These are phyloP conservation scores for Sinodicranocentrus sp. DNA, from an alignment of 2,888 invertebrate genomes.

Conservation along the genomic window DNA sequence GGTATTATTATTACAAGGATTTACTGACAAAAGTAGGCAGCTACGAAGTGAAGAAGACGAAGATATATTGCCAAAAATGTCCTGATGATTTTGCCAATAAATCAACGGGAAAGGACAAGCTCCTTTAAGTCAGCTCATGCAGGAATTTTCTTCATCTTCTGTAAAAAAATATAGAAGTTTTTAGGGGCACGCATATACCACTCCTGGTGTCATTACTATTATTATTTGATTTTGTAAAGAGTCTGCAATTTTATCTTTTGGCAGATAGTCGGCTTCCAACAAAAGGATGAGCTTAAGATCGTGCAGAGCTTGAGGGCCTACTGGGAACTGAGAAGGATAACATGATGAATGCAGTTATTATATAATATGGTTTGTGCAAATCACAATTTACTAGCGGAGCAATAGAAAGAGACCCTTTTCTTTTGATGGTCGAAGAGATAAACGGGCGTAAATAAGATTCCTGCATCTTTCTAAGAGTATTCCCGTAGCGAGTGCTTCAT, in stretches of 20 bases:
- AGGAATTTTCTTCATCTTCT: constrained; percentile 9
- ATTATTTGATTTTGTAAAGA: neutral
- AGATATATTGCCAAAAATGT: constrained; percentile 52
- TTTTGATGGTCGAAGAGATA: constrained; percentile 10
- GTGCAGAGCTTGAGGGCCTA: too few species aligned
- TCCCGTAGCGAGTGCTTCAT: too few species aligned
- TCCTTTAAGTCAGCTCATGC: neutral
- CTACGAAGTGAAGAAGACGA: neutral
- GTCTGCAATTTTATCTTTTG: neutral
- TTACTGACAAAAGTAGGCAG: too few species aligned
- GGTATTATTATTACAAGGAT: too few species aligned
- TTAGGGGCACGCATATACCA: too few species aligned
- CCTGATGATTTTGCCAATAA: constrained; percentile 53
- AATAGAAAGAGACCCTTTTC: neutral
- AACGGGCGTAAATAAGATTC: constrained; percentile 7
- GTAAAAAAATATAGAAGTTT: neutral
- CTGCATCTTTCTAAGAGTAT: neutral
- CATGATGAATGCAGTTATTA: too few species aligned
- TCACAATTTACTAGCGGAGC: too few species aligned
- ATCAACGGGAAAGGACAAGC: constrained; percentile 53
- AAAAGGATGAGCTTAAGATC: too few species aligned
- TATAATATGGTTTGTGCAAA: too few species aligned
- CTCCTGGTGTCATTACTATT: neutral
- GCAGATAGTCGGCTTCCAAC: too few species aligned
- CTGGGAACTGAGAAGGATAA: too few species aligned